Percentiles rank a stretch among this genome's conserved stretches.
Evolutionary conservation across 1,140 invertebrate genomes (phyloP).

Genomic region (Ceratina japonica): DNA sequence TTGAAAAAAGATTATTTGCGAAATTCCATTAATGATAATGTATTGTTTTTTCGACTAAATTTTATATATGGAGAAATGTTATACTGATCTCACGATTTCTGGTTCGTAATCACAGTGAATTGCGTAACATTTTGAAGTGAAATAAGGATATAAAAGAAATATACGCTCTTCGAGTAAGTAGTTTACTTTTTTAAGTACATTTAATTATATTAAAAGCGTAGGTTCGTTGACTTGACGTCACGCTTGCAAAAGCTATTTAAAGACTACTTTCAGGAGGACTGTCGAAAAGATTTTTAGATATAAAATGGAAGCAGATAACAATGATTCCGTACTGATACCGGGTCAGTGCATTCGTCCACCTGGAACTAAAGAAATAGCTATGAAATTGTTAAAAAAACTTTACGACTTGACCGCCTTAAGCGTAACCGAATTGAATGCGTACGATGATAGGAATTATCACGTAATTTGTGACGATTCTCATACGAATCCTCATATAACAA

Average conservation of each 20-base stretch:
- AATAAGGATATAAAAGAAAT: background rate
- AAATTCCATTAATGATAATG: no score
- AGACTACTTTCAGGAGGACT: background rate
- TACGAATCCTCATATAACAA: slow-evolving; percentile 81
- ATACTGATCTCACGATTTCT: background rate
- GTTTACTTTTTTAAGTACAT: background rate
- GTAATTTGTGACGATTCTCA: slow-evolving; percentile 79
- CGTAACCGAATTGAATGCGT: slow-evolving; percentile 86
- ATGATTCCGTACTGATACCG: slow-evolving; percentile 67
- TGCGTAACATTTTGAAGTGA: background rate
- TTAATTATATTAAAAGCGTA: no score
- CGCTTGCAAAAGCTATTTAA: no score
- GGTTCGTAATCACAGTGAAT: background rate
- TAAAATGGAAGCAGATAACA: slow-evolving; percentile 25
- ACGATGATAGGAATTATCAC: slow-evolving; percentile 90
- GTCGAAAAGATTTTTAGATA: slow-evolving; percentile 11
- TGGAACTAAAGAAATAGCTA: slow-evolving; percentile 80
- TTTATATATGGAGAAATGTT: no score
- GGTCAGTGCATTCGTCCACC: slow-evolving; percentile 83
- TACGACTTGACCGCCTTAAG: slow-evolving; percentile 85
- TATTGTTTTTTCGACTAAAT: no score
- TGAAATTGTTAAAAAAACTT: slow-evolving; percentile 81
- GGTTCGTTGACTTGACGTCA: background rate
- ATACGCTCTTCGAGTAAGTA: background rate
- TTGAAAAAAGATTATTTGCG: slow-evolving; percentile 16